A percentile compares a stretch with the other conserved stretches of the same genome.
Evolutionary conservation across 2,797 vertebrate genomes (phyloP).

Genomic region (Galaxias olidus): DNA sequence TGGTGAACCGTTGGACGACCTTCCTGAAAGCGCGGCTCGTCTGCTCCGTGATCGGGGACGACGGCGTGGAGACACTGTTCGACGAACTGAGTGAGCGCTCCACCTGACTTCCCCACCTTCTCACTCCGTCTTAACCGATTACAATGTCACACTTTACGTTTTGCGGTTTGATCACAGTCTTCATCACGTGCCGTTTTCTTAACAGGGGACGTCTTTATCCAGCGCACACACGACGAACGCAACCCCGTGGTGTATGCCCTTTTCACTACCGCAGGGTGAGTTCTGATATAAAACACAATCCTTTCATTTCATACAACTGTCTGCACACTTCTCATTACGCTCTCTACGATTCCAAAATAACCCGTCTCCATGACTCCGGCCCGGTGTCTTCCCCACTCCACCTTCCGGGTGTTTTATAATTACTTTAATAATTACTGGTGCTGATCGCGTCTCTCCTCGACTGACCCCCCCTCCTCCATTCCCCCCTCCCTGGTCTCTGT

Average conservation of each 20-base stretch:
- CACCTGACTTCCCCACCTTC: too few relatives aligned
- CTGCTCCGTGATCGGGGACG: conserved; percentile 84
- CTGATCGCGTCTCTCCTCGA: neutral
- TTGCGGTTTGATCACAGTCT: conserved; percentile 39
- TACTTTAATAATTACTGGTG: too few relatives aligned
- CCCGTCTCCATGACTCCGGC: too few relatives aligned
- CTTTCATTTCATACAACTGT: too few relatives aligned
- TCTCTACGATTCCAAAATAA: neutral
- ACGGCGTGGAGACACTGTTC: conserved; percentile 84
- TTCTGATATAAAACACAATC: too few relatives aligned
- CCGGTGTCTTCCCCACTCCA: neutral
- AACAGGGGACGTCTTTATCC: conserved; percentile 81
- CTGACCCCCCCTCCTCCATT: neutral
- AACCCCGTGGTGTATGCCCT: conserved; percentile 83
- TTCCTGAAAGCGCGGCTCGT: conserved; percentile 92
- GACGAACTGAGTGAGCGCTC: conserved; percentile 87
- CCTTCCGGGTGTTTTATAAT: too few relatives aligned
- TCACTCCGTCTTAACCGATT: too few relatives aligned
- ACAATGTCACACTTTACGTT: too few relatives aligned
- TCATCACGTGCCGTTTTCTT: too few relatives aligned
- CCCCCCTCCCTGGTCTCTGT: conserved; percentile 37
- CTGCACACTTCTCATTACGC: too few relatives aligned
- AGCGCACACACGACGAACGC: conserved; percentile 80
- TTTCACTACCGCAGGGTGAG: conserved; percentile 85
- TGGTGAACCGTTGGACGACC: conserved; percentile 94